These are phyloP conservation scores for Ametastegia equiseti DNA, from an alignment of 2,888 invertebrate genomes.

Conservation along the genomic window DNA sequence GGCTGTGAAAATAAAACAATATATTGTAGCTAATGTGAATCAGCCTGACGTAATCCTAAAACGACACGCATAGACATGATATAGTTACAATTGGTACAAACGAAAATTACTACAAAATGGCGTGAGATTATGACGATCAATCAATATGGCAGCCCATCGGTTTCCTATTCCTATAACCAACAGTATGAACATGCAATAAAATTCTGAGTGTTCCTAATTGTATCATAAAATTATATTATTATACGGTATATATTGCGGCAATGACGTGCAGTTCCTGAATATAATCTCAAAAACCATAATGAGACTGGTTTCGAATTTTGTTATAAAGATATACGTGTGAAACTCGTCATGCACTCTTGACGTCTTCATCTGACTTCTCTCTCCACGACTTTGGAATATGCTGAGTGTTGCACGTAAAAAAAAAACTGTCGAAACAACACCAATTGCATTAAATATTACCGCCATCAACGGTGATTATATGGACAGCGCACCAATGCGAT, in stretches of 20 bases:
- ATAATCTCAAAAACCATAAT: background rate
- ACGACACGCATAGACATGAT: background rate
- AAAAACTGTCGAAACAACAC: background rate
- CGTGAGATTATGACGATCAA: too few species aligned
- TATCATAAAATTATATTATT: constrained; percentile 23
- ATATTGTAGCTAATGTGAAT: background rate
- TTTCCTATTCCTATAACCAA: background rate
- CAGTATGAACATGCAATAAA: background rate
- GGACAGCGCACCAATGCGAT: background rate
- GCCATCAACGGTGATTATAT: background rate
- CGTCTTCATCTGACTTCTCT: background rate
- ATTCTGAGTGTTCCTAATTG: background rate
- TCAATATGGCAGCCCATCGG: background rate
- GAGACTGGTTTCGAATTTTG: background rate
- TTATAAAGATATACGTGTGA: background rate
- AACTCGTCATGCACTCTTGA: background rate
- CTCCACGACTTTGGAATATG: background rate
- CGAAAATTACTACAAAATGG: too few species aligned
- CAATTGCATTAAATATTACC: background rate
- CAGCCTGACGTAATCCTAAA: background rate
- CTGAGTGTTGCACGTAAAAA: background rate
- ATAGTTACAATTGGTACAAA: background rate
- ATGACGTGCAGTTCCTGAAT: background rate
- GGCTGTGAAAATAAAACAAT: background rate
- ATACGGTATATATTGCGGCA: background rate